These are phyloP conservation scores for Diachrysia chrysitis DNA, from an alignment of 2,888 invertebrate species.

Conservation along the genomic window DNA sequence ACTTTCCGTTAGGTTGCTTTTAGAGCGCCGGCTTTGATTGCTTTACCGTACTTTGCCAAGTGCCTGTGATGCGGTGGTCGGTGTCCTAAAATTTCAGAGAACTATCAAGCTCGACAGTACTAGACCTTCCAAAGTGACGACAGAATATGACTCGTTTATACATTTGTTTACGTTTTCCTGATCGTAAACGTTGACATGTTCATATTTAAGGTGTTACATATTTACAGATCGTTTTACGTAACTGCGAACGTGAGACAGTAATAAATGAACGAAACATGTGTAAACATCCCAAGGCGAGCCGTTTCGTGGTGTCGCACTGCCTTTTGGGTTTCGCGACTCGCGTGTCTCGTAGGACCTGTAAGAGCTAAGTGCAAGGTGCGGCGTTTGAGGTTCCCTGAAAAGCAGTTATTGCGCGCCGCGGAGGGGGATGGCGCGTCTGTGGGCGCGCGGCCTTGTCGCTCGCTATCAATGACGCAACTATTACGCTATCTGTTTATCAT, in stretches of 20 bases:
- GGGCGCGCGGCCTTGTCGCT: conserved; percentile 32
- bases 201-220: conserved; percentile 12
- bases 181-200: conserved; percentile 7
- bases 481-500: conserved; percentile 30
- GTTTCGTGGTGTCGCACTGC: neutral
- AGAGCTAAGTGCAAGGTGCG: neutral
- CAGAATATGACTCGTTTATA: neutral
- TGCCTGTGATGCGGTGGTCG: too few relatives aligned
- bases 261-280: neutral
- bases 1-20: too few relatives aligned
- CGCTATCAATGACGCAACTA: conserved; percentile 36
- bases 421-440: neutral
- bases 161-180: conserved; percentile 21
- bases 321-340: neutral
- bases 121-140: neutral
- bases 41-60: too few relatives aligned
- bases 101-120: neutral
- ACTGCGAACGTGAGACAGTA: neutral
- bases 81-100: neutral
- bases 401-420: conserved; percentile 13
- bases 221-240: conserved; percentile 13
- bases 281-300: conserved; percentile 1
- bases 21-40: too few relatives aligned
- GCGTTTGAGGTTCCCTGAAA: neutral
- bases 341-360: neutral